phyloP scores from a whole-genome alignment of 2,888 invertebrate genomes.

The Agrotis segetum region DNA sequence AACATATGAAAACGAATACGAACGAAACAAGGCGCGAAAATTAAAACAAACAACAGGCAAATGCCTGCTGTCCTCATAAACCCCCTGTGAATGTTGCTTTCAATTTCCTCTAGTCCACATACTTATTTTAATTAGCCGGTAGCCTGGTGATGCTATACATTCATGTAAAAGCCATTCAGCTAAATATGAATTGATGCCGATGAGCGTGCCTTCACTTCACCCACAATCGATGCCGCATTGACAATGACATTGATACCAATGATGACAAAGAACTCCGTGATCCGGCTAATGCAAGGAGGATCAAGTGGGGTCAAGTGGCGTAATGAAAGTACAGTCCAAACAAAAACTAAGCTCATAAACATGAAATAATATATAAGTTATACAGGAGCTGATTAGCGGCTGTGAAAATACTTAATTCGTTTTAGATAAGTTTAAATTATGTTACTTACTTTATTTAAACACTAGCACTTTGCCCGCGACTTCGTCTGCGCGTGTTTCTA shows the following conservation, averaged over 20 bases:
- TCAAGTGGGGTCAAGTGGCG: constrained; percentile 70
- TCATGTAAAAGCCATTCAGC: constrained; percentile 47
- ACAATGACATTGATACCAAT: constrained; percentile 71
- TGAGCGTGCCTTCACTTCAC: constrained; percentile 40
- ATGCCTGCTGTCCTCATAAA: not conserved
- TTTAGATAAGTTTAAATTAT: constrained; percentile 13
- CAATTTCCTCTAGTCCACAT: constrained; percentile 6
- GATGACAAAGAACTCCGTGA: constrained; percentile 71
- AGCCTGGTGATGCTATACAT: constrained; percentile 22
- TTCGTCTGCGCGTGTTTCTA: no score
- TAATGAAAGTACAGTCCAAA: constrained; percentile 55
- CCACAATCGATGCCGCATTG: constrained; percentile 62
- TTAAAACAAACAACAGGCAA: not conserved
- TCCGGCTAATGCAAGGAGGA: constrained; percentile 65
- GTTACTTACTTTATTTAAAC: no score
- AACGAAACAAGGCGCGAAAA: not conserved
- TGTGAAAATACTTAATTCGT: constrained; percentile 23
- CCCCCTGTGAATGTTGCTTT: not conserved
- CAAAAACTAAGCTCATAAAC: constrained; percentile 1
- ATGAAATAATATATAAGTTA: not conserved
- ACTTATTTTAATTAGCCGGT: constrained; percentile 1
- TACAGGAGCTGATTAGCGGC: not conserved
- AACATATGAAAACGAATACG: not conserved
- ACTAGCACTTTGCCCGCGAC: no score
- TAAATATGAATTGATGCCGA: constrained; percentile 54